Base-by-base conservation (phyloP, 2,797 vertebrate species). In the Gallinago stenura region DNA sequence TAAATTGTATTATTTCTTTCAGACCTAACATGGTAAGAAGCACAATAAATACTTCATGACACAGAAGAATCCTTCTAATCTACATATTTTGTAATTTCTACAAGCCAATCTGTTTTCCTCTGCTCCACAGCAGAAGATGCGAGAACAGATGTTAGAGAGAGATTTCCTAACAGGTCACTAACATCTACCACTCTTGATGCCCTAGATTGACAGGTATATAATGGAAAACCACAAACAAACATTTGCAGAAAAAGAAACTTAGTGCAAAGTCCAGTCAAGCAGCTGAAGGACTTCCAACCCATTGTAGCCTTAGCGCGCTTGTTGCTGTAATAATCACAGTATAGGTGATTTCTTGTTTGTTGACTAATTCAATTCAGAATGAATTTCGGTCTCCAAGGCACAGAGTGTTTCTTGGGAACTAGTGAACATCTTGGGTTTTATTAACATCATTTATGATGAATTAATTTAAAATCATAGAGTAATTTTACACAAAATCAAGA, bases 191-290 rank as follows among this genome's bases (percentile, higher is more conserved):
- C 37, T 72, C 71, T 28, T 64, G 68, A 68, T 77, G 70, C 45
- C 60, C 83, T 50, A 54, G 77, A 90, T 50, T 93, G 91, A 91
- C 91, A 93, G 31, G 35, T 70, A 91, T 33, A 68, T 88, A 95
- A 96, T 89, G 51, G 53, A 94, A 88, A 77, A 91, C 37, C 50
- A 56, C 66, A 89, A 95, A 90, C 30, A 95, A 95, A 85, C 18
- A 64, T 35, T 60, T 75, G 37, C 17, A 21, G 20, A 57, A 81
- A 76, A 79, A 83, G 39, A 91, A 79, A 70, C 35, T 37, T 73
- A 84, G 90, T 72, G 73, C 51, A 60, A 95, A 83, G 62, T 61
- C 85, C 69, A 72, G 76, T 56, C 58, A 86, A 60, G 54, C 33
- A 4, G 31, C 53, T 57, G 61, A 93, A 93, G 35, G 58, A 77